phyloP scores from a whole-genome alignment of 1,140 invertebrate genomes.

The Drosophila pectinifera region DNA sequence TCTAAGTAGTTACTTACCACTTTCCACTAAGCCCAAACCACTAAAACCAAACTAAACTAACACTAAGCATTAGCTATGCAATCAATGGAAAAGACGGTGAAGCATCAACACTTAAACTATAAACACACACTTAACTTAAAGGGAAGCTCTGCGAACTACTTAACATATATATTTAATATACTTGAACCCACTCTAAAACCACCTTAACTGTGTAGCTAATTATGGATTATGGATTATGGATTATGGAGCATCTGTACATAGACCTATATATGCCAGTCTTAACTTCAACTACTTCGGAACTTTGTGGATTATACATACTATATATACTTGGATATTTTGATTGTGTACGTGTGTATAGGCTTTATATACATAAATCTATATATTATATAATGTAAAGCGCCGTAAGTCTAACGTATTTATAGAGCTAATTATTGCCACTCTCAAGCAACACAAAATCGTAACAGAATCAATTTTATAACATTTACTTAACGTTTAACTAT shows the following conservation, averaged over 20 bases:
- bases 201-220: conserved; percentile 45
- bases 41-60: conserved; percentile 26
- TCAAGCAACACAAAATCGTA: conserved; percentile 45
- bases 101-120: conserved; percentile 45
- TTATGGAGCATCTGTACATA: conserved; percentile 36
- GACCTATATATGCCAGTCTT: conserved; percentile 29
- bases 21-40: conserved; percentile 53
- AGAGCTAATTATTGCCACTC: conserved; percentile 79
- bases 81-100: conserved; percentile 83
- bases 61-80: conserved; percentile 72
- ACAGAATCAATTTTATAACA: conserved; percentile 70
- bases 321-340: conserved; percentile 43
- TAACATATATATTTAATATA: conserved; percentile 39
- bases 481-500: conserved; percentile 79
- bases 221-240: too few species aligned
- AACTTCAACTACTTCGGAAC: conserved; percentile 39
- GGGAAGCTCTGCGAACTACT: conserved; percentile 44
- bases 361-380: conserved; percentile 26
- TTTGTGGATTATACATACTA: conserved; percentile 25
- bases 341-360: conserved; percentile 37
- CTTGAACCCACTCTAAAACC: conserved; percentile 34
- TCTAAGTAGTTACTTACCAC: conserved; percentile 73
- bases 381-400: conserved; percentile 22
- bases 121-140: conserved; percentile 44
- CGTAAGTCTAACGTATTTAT: conserved; percentile 69